phyloP scores from a whole-genome alignment of 2,797 vertebrate species.

The Fistularia tabacaria region DNA sequence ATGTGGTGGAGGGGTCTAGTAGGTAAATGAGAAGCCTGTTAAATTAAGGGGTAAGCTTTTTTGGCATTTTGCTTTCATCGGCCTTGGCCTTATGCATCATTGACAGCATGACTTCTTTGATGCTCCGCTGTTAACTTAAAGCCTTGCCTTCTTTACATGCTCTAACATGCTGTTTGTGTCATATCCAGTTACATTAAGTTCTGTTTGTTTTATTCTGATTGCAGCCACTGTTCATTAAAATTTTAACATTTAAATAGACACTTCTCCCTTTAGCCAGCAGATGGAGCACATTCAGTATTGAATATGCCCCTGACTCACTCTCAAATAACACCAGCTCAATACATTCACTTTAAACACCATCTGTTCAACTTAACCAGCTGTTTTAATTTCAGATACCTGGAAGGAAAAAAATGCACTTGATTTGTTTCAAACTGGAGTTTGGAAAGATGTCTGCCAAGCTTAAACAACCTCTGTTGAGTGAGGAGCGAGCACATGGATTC shows the following conservation, averaged over 20 bases:
- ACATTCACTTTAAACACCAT: neutral
- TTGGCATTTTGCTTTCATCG: too few species aligned
- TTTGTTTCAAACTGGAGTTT: too few species aligned
- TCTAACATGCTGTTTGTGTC: too few species aligned
- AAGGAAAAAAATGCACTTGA: neutral
- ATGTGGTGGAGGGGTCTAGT: too few species aligned
- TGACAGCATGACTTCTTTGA: too few species aligned
- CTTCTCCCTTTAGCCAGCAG: conserved; percentile 62
- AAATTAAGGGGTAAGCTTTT: too few species aligned
- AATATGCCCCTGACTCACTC: conserved; percentile 5
- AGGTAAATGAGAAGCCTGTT: too few species aligned
- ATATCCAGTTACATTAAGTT: neutral
- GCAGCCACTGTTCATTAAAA: neutral
- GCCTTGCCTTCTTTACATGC: too few species aligned
- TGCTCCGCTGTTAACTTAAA: too few species aligned
- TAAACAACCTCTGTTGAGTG: too few species aligned
- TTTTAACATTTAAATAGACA: neutral
- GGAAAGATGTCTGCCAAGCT: too few species aligned
- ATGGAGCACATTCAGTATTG: conserved; percentile 55
- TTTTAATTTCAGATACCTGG: conserved; percentile 10
- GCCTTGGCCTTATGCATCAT: too few species aligned
- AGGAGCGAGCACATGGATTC: conserved; percentile 7
- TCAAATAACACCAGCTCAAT: conserved; percentile 2
- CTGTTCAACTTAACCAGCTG: conserved; percentile 11
- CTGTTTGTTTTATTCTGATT: neutral